Conservation (phyloP, 2,888 invertebrate species). For the Malthinus flaveolus region DNA sequence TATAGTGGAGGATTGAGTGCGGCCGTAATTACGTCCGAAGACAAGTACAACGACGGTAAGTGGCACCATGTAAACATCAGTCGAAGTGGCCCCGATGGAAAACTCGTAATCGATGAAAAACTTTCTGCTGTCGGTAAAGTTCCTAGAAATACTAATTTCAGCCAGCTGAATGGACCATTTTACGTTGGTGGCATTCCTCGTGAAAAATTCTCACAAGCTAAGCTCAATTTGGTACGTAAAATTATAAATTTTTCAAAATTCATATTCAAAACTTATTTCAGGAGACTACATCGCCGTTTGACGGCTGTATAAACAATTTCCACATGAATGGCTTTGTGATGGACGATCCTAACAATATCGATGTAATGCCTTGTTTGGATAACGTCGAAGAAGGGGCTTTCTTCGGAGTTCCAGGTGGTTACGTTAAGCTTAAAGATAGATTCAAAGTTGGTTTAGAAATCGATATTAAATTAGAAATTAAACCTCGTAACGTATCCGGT, state of each 20-base stretch:
- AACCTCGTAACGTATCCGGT: slow-evolving; percentile 82
- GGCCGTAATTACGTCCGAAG: slow-evolving; percentile 59
- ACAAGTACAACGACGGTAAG: slow-evolving; percentile 68
- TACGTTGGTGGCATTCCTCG: slow-evolving; percentile 81
- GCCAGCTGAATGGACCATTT: slow-evolving; percentile 70
- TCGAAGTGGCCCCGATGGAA: slow-evolving; percentile 65
- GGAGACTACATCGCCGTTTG: slow-evolving; percentile 66
- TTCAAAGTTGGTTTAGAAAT: slow-evolving; percentile 80
- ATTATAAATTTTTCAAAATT: neutral
- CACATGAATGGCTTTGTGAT: slow-evolving; percentile 70
- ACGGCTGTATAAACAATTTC: slow-evolving; percentile 82
- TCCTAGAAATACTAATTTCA: slow-evolving; percentile 42
- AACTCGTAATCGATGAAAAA: slow-evolving; percentile 68
- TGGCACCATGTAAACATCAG: slow-evolving; percentile 80
- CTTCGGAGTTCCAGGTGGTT: slow-evolving; percentile 80
- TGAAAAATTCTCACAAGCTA: slow-evolving; percentile 53
- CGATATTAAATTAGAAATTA: slow-evolving; percentile 81
- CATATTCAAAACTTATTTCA: slow-evolving; percentile 29
- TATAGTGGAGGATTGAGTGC: slow-evolving; percentile 72
- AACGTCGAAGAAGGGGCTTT: slow-evolving; percentile 80
- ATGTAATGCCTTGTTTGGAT: slow-evolving; percentile 78
- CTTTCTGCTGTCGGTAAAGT: slow-evolving; percentile 44
- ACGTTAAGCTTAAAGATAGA: slow-evolving; percentile 69
- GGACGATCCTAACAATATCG: slow-evolving; percentile 62
- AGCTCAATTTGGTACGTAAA: slow-evolving; percentile 43